Evolutionary conservation across 2,888 invertebrate genomes (phyloP), one percentile per base, ranked within the genome.

Genomic region (Dicyrtomina minuta): DNA sequence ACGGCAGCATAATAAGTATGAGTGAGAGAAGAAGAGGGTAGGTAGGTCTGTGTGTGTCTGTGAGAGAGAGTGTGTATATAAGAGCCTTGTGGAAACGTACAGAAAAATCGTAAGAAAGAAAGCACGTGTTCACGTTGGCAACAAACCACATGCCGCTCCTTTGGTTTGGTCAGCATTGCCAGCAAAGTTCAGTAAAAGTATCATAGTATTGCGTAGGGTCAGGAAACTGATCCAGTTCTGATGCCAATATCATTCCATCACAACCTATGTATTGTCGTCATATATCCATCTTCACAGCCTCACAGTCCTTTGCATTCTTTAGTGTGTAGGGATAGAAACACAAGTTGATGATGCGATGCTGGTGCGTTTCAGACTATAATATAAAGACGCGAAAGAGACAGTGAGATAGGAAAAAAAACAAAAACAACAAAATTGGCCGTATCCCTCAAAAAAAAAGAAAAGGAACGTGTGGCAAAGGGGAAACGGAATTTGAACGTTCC

Each of bases 41-140:
- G 22, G 49, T 26, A 24, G 44, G 46, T 61, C 61, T 61, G 13
- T 60, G 43, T 17, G 20, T 44, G 61, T 61, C 46, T 61, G 46
- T 46, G 20, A 22, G 61, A 43, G n/a, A n/a, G n/a, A n/a, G 58
- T 58, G 2, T 27, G 58, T 20, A 58, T 58, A 39, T 39, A 58
- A n/a, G n/a, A n/a, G n/a, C n/a, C 39, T 58, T 58, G 39, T 39
- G 62, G 39, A 65, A 65, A 65, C 55, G 41, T 55, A 20, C 53
- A 33, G n/a, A 65, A 53, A 65, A 65, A 65, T 53, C 41, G 24
- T 33, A 33, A 3, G 33, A 33, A 33, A 15, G 17, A 39, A 17
- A 67, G 49, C 71, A 71, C 71, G 65, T 68, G 71, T 65, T 44
- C 68, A 61, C 64, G 33, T 71, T 71, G 71, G 71, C 71, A 71